Base-by-base conservation (phyloP, 2,113 vertebrate genomes). In the Genyomyrus donnyi region DNA sequence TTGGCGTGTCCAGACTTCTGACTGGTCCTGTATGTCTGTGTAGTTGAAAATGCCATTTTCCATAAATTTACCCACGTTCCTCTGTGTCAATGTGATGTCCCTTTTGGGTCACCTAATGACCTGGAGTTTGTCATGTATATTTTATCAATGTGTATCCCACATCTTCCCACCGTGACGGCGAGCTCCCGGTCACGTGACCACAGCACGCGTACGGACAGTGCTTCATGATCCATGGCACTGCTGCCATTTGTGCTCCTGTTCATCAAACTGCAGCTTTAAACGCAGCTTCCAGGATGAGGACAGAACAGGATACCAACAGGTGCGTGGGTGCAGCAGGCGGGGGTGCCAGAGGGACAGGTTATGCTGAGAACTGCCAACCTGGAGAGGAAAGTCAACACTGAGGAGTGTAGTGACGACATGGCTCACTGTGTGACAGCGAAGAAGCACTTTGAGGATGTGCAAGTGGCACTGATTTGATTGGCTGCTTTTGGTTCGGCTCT, bases 101-200 rank as follows among this genome's bases (percentile, higher is more conserved):
- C 10, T 13, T 31, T 31, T n/a, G 3, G 4, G 27, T 70, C 8
- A 70, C 66, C 8, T 31, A 50, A 35, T 8, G 3, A 35, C 58
- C 58, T 62, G 49, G 70, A 31, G 6, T 39, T 66, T 17, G 24
- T 27, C 31, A 89, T 90, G 88, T 88, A 86, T 90, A 80, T 88
- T 85, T 85, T 83, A 89, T 88, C 24, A 84, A 35, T 39, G 8
- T n/a, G 77, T 56, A 58, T 62, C 49, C 74, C 74, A 56, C 74
- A 35, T 45, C 15, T 56, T 56, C 17, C 5, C 52, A 21, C 86
- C 0, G 19, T 31, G 27, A 62, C 21, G 3, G 1, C 3, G 8
- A n/a, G 19, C 27, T 19, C 31, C 31, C 5, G 53, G 27, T 62
- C 50, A 46, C 17, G 39, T 88, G 52, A 27, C 17, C 17, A 3